Percentiles rank a stretch among this genome's conserved stretches.
phyloP scores from a whole-genome alignment of 2,888 invertebrate genomes.

The Tiphia femorata region DNA sequence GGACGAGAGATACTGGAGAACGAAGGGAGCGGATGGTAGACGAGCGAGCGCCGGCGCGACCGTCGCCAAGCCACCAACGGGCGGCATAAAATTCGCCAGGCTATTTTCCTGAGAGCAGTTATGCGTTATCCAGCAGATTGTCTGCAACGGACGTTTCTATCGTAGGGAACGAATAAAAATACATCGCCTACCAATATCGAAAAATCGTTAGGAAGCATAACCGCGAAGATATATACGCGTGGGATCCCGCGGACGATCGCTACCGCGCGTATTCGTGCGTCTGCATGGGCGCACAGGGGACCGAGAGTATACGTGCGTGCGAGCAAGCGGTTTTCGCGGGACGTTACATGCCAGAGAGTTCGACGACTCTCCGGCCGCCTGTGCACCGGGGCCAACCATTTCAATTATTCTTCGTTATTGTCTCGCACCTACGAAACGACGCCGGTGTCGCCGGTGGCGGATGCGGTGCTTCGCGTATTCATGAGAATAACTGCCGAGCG shows the following conservation, averaged over 20 bases:
- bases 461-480: constrained; percentile 23
- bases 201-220: constrained; percentile 47
- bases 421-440: constrained; percentile 25
- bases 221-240: constrained; percentile 35
- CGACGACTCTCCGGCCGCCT: constrained; percentile 4
- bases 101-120: constrained; percentile 42
- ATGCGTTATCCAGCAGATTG: constrained; percentile 48
- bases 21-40: not conserved
- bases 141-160: constrained; percentile 43
- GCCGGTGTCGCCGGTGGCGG: no score
- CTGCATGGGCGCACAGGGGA: not conserved
- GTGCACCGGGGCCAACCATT: constrained; percentile 30
- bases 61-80: no score
- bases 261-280: constrained; percentile 1
- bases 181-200: constrained; percentile 47
- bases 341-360: not conserved
- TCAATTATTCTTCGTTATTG: constrained; percentile 53
- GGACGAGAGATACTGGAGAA: not conserved
- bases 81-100: constrained; percentile 32
- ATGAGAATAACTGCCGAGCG: constrained; percentile 6
- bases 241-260: constrained; percentile 6
- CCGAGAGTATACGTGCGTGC: not conserved
- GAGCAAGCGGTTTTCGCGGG: not conserved
- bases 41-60: not conserved
- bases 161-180: constrained; percentile 43